Conservation (phyloP, 1,140 invertebrate species). For the Papilio helenus region DNA sequence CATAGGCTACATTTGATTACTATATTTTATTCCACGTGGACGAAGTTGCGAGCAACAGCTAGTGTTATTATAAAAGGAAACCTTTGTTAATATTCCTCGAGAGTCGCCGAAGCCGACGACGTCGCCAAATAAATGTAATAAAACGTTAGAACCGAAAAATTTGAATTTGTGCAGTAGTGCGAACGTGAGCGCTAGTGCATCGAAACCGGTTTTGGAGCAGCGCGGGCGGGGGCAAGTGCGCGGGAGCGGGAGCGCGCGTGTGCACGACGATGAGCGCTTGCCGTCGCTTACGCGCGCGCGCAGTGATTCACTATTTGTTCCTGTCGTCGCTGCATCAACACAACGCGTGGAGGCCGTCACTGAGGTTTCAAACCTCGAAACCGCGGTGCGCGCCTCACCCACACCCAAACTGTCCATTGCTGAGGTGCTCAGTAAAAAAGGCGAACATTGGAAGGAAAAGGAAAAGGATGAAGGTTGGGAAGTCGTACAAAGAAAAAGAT, state of each 20-base stretch:
- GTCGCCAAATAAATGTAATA: slow-evolving; percentile 1
- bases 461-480: background rate
- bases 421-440: background rate
- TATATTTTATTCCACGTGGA: too few species aligned
- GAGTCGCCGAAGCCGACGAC: background rate
- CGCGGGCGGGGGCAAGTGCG: background rate
- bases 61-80: too few species aligned
- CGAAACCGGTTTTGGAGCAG: background rate
- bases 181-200: background rate
- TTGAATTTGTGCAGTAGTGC: background rate
- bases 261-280: background rate
- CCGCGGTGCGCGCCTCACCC: background rate
- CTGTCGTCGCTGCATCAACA: background rate
- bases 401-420: background rate
- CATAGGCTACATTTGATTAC: too few species aligned
- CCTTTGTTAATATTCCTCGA: background rate
- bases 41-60: too few species aligned
- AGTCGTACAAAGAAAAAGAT: background rate
- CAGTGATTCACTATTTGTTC: background rate
- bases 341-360: slow-evolving; percentile 1
- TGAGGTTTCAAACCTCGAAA: background rate
- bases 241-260: background rate
- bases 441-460: background rate
- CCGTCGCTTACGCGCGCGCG: background rate
- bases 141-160: background rate